Base-by-base conservation (phyloP, 2,113 vertebrate genomes). In the Garra rufa region DNA sequence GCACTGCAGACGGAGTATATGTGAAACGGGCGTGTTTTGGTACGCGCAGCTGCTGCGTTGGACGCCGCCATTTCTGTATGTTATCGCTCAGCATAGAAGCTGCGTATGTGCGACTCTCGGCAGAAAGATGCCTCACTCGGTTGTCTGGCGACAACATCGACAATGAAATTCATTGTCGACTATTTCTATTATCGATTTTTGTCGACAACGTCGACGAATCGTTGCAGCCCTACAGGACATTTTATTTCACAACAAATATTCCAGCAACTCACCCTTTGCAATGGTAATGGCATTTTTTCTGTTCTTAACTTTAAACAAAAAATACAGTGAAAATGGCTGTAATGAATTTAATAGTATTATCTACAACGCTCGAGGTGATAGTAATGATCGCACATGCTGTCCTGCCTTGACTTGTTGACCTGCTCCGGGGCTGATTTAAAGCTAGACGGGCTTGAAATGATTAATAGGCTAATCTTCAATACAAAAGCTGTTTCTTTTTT, bases 401-500 rank as follows among this genome's bases (percentile, higher is more conserved):
- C 24, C 11, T 61, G 59, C 24, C 59, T 63, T 44, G 69, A 46
- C 41, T 41, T 69, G 65, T n/a, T 69, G 65, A 41, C 65, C 65
- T 73, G 69, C 69, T 44, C 21, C n/a, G 0, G 38, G 21, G 5
- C 50, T 59, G 38, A 79, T 59, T 55, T 44, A 46, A 26, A n/a
- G 38, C 38, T 26, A 80, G 41, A 79, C 38, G 5, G 15, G 2
- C n/a, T 43, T 26, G 59, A 80, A 28, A 19, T 28, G 3, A 80
- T 19, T 24, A 65, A 46, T 26, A 79, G 13, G n/a, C 26, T 13
- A 17, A 61, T 43, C 19, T 26, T 73, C 26, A 67, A 75, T 21
- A 55, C 81, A 76, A 76, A 17, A 83, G 73, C 50, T 52, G 48
- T 73, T 63, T 24, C 57, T 61, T 50, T 65, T n/a, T 63, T 50